These are phyloP conservation scores for Coregonus clupeaformis DNA, from an alignment of 2,113 vertebrate genomes.

Conservation along the genomic window DNA sequence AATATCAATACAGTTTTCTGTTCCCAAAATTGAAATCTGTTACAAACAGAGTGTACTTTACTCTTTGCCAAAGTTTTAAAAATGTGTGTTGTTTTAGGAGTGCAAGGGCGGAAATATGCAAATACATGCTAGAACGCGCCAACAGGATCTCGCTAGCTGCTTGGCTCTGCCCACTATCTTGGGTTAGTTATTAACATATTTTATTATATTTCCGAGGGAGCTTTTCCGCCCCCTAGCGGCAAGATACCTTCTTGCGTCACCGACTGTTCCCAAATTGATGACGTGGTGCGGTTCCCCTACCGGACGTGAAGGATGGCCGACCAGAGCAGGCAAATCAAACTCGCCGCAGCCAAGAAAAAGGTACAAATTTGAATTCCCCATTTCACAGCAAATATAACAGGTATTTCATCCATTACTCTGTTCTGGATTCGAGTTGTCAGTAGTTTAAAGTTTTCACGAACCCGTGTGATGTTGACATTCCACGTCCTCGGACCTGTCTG, in stretches of 20 bases:
- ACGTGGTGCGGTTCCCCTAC: conserved; percentile 73
- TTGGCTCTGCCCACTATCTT: no score
- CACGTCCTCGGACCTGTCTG: conserved; percentile 68
- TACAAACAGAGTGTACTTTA: no score
- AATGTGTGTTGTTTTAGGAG: no score
- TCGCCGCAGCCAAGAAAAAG: conserved; percentile 96
- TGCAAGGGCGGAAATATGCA: no score
- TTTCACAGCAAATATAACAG: not conserved
- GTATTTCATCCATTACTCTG: rapidly evolving
- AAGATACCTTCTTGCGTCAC: not conserved
- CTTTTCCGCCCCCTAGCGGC: not conserved
- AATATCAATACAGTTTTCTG: no score
- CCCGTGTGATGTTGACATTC: conserved; percentile 56
- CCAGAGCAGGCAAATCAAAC: conserved; percentile 90
- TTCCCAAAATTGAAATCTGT: no score
- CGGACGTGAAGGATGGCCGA: conserved; percentile 87
- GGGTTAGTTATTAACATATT: no score
- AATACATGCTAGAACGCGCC: no score
- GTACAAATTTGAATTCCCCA: conserved; percentile 64
- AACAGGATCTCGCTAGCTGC: no score
- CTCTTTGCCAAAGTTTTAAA: no score
- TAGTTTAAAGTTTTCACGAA: conserved; percentile 16
- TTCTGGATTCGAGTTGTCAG: not conserved
- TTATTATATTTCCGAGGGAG: no score
- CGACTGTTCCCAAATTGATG: conserved; percentile 60